Evolutionary conservation across 2,113 vertebrate species (phyloP).

Genomic region (Chloroceryle aenea): DNA sequence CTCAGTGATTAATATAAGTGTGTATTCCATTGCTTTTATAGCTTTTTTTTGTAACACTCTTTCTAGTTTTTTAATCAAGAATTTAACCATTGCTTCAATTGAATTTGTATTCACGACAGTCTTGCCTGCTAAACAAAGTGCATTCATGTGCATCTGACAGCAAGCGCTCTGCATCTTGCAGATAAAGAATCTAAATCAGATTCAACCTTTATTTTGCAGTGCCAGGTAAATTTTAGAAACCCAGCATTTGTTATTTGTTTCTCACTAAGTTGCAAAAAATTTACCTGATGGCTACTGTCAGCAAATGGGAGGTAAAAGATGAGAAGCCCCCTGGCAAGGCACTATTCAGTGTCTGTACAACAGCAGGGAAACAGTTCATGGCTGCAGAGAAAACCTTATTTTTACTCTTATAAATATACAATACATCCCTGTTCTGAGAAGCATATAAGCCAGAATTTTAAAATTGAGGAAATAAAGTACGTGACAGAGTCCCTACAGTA

Average conservation of each 20-base stretch:
- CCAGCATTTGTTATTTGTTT: not conserved
- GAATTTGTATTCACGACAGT: not conserved
- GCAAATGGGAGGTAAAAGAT: not conserved
- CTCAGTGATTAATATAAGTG: not conserved
- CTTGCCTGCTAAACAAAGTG: not conserved
- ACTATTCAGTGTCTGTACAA: not conserved
- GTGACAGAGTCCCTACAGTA: not conserved
- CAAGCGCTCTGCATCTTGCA: not conserved
- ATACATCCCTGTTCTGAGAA: not conserved
- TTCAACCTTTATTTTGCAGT: not conserved
- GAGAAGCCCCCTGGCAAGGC: not conserved
- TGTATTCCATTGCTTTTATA: not conserved
- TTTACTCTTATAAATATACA: not conserved
- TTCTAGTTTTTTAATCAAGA: not conserved
- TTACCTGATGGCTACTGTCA: not conserved
- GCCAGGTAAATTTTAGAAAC: not conserved
- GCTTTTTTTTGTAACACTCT: not conserved
- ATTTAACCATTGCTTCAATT: not conserved
- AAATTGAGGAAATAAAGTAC: not conserved
- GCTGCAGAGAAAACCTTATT: not conserved
- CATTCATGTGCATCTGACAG: conserved; percentile 19
- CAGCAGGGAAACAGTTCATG: not conserved
- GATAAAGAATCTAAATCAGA: not conserved
- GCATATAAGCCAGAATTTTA: not conserved
- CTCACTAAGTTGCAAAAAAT: not conserved